Base-by-base conservation (phyloP, 2,888 invertebrate species). In the Mythimna vitellina region DNA sequence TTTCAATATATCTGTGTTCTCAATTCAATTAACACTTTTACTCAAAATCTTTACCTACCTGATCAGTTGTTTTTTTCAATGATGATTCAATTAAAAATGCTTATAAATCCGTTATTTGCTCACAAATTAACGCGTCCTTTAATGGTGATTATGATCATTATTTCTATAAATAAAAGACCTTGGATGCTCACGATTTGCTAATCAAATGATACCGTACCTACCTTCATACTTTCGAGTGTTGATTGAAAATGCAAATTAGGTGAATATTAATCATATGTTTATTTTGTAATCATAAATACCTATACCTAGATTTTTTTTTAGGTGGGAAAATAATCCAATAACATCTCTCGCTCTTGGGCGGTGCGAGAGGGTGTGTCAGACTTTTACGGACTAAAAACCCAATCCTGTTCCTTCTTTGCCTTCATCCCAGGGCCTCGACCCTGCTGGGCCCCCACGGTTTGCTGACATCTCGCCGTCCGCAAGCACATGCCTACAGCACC, bases 71-170 rank as follows among this genome's bases (percentile, higher is more conserved):
- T 35, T 12, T 1, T 32, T 66, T 68, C 67, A 62, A 78, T 62
- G 65, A 69, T 68, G 58, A 66, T 63, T 73, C 46, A 58, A 72
- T 70, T 68, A 72, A 58, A 75, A 63, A 20, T 56, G 49, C 20
- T 70, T 32, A 65, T 68, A 65, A 56, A 73, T 78, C 70, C 1
- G 54, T 73, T 62, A 65, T n/a, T 65, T 81, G 35, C 46, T 61
- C 32, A 68, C 63, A 64, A 73, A 81, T 83, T 82, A 72, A 12
- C 63, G 22, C 12, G 54, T 70, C 54, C 65, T 75, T 35, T 65
- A 60, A 25, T 58, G 29, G 58, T 73, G 54, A 81, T 78, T 73
- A 81, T 76, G 32, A 70, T 70, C 10, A 74, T 74, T 74, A 69
- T 54, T 53, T 70, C 25, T 74, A 51, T 51, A 46, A 32, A 65